Conservation (phyloP, 2,797 vertebrate species). For the Pseudocheirus occidentalis region DNA sequence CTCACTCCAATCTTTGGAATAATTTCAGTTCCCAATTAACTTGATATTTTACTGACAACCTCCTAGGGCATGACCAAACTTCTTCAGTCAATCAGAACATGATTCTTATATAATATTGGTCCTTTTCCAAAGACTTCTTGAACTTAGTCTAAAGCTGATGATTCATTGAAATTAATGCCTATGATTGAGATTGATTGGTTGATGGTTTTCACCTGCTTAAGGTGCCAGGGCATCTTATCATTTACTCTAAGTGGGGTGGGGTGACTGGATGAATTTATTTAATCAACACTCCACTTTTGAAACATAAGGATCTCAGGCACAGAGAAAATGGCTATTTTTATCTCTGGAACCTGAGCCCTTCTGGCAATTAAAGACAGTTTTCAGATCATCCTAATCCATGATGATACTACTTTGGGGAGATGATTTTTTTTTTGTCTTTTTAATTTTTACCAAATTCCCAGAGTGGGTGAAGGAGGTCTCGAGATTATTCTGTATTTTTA, state of each 20-base stretch:
- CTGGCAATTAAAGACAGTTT: not conserved
- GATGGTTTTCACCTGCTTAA: not conserved
- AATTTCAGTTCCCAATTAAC: not conserved
- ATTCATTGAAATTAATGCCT: not conserved
- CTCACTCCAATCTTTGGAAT: not conserved
- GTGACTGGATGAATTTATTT: not conserved
- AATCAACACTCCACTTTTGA: not conserved
- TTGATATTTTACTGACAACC: not conserved
- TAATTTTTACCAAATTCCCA: not conserved
- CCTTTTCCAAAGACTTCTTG: not conserved
- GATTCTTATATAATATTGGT: not conserved
- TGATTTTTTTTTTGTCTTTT: not conserved
- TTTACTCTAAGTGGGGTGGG: not conserved
- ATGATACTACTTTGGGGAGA: not conserved
- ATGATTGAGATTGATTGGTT: not conserved
- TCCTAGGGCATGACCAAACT: not conserved
- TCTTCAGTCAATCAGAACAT: not conserved
- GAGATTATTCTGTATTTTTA: not conserved
- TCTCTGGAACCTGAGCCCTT: not conserved
- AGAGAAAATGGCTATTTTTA: not conserved
- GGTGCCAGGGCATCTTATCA: not conserved
- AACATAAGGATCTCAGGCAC: not conserved
- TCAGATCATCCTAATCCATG: not conserved
- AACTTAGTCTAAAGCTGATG: not conserved
- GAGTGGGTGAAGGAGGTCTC: not conserved